A percentile compares a stretch with the other conserved stretches of the same genome.
Evolutionary conservation across 64 coral and sea anemone species (phyloP).

Genomic region (Actinia equina): DNA sequence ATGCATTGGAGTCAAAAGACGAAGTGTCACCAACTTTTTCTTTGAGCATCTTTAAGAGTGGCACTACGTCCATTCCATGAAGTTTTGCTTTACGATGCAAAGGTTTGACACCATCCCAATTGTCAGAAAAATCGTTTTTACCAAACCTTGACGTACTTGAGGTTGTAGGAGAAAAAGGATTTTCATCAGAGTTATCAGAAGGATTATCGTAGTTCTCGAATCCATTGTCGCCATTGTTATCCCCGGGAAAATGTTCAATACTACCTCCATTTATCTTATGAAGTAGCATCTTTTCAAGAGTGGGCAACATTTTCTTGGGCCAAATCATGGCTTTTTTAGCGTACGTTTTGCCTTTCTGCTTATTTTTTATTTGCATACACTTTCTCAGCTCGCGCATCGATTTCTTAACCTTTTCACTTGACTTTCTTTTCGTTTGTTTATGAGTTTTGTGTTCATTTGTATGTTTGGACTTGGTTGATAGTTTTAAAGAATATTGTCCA

Average conservation of each 20-base stretch:
- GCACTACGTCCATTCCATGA: conserved; percentile 61
- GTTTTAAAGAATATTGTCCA: conserved; percentile 1
- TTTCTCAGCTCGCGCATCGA: background rate
- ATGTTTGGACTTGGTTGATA: conserved; percentile 7
- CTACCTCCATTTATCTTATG: conserved; percentile 43
- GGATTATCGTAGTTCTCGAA: conserved; percentile 42
- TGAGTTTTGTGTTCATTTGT: conserved; percentile 7
- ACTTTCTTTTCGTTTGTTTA: background rate
- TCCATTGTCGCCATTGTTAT: conserved; percentile 14
- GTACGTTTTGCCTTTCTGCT: conserved; percentile 1
- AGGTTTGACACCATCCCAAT: conserved; percentile 55
- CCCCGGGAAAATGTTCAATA: background rate
- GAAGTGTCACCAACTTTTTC: conserved; percentile 37
- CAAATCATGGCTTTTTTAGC: conserved; percentile 97
- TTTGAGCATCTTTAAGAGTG: conserved; percentile 67
- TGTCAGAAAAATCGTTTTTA: conserved; percentile 56
- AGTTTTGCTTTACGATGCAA: conserved; percentile 12
- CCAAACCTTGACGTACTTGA: background rate
- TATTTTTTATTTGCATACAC: background rate
- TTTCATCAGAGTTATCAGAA: conserved; percentile 15
- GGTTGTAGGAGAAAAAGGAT: background rate
- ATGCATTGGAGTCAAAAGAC: conserved; percentile 32
- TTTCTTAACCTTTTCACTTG: background rate
- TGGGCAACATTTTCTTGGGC: conserved; percentile 91
- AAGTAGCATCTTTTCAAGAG: conserved; percentile 65